phyloP scores from a whole-genome alignment of 1,140 invertebrate species.

The Drepana arcuata region DNA sequence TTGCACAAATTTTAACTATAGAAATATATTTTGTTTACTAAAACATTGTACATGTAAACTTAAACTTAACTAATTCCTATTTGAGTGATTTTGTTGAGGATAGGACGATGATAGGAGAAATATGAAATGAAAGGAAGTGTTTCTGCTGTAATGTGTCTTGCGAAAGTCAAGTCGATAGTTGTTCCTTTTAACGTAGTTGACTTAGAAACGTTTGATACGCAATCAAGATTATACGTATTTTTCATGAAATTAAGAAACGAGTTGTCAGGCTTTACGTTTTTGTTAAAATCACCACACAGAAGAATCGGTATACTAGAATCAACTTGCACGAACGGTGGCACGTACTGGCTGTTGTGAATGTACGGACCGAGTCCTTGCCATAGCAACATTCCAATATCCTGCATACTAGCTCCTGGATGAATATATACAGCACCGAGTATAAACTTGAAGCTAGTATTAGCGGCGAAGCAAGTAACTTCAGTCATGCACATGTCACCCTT shows the following conservation, averaged over 20 bases:
- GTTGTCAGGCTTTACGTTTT: conserved; percentile 15
- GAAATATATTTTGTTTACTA: conserved; percentile 2
- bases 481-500: conserved; percentile 20
- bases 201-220: conserved; percentile 15
- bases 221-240: conserved; percentile 12
- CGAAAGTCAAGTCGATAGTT: conserved; percentile 17
- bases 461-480: conserved; percentile 25
- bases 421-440: conserved; percentile 25
- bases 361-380: conserved; percentile 20
- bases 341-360: conserved; percentile 22
- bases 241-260: conserved; percentile 17
- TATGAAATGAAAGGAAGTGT: conserved; percentile 15
- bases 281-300: conserved; percentile 17
- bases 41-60: conserved; percentile 1
- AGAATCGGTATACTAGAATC: conserved; percentile 20
- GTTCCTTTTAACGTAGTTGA: conserved; percentile 17
- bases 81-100: conserved; percentile 14
- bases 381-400: conserved; percentile 15
- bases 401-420: conserved; percentile 22
- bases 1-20: too few species aligned
- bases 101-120: conserved; percentile 16
- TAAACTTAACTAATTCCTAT: too few species aligned
- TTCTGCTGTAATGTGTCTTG: conserved; percentile 17
- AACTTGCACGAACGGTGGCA: conserved; percentile 16
- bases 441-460: conserved; percentile 22